phyloP scores from a whole-genome alignment of 2,797 vertebrate genomes.

The Cottoperca gobio region DNA sequence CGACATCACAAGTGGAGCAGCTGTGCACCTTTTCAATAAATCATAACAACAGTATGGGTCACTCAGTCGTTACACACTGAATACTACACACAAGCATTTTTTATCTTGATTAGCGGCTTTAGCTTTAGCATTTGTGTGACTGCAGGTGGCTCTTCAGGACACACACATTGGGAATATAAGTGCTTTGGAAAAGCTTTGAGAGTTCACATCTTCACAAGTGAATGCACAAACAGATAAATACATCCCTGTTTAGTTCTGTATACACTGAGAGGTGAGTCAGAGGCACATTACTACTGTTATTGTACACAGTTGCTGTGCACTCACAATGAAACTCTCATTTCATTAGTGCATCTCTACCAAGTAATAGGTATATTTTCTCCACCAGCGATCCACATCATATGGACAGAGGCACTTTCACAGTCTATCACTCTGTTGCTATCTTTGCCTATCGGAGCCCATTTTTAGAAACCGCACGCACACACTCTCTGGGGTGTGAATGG shows the following conservation, averaged over 20 bases:
- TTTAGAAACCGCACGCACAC: constrained; percentile 60
- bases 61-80: constrained; percentile 34
- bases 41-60: constrained; percentile 39
- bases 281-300: constrained; percentile 34
- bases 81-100: constrained; percentile 13
- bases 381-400: constrained; percentile 63
- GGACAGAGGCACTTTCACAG: constrained; percentile 47
- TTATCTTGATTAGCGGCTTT: constrained; percentile 4
- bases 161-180: background rate
- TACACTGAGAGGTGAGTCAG: background rate
- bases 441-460: constrained; percentile 54
- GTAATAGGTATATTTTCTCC: constrained; percentile 71
- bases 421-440: constrained; percentile 35
- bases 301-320: constrained; percentile 30
- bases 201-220: background rate
- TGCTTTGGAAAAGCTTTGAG: background rate
- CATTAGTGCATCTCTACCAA: constrained; percentile 52
- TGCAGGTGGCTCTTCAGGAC: background rate
- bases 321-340: constrained; percentile 61
- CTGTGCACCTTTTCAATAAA: constrained; percentile 62
- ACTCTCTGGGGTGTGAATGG: constrained; percentile 59
- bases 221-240: background rate
- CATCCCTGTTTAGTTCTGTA: background rate
- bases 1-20: constrained; percentile 40
- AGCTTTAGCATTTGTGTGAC: background rate